Base-by-base conservation (phyloP, 1,140 invertebrate genomes). In the Drosophila triauraria region DNA sequence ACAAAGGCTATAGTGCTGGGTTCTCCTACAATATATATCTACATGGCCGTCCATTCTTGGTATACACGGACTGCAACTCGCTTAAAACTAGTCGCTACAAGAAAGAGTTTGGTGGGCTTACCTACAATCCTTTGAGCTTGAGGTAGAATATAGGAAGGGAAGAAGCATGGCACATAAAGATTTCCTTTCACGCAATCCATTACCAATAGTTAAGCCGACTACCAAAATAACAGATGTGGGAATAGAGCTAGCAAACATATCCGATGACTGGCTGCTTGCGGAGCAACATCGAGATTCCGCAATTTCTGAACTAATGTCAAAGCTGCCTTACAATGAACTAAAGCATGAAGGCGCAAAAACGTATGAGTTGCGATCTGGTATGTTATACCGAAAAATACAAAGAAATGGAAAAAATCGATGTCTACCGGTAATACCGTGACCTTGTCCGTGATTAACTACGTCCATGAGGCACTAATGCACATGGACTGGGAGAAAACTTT, bases 391-490 rank as follows among this genome's bases (percentile, higher is more conserved):
- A 8, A 30, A 30, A 30, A 30, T 30, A 30, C 27, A 30, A 30
- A 30, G 27, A 30, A 75, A 68, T 35, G 20, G 63, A 17, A 38
- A 15, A 68, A 56, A 9, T 20, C 23, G 42, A 32, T 71, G 30
- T 25, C 23, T 75, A 35, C 25, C 51, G 40, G 58, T 75, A 43
- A 46, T 68, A 17, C 71, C 58, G 7, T 43, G n/a, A 70, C 47
- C 23, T 75, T 40, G 64, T 62, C 58, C 27, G 46, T 75, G 17
- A 68, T 75, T 30, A 69, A 75, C 25, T 63, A 44, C 10, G 43
- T 75, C 12, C 58, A 62, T 68, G 13, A 68, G 50, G 50, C 50
- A 25, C 25, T 53, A 53, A 50, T 74, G 51, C 44, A 68, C n/a
- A 32, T 68, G 53, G 64, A 50, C 9, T 68, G 57, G 50, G 43